These are phyloP conservation scores for Ramazzottius varieornatus DNA, from an alignment of 2,888 invertebrate genomes.

Conservation along the genomic window DNA sequence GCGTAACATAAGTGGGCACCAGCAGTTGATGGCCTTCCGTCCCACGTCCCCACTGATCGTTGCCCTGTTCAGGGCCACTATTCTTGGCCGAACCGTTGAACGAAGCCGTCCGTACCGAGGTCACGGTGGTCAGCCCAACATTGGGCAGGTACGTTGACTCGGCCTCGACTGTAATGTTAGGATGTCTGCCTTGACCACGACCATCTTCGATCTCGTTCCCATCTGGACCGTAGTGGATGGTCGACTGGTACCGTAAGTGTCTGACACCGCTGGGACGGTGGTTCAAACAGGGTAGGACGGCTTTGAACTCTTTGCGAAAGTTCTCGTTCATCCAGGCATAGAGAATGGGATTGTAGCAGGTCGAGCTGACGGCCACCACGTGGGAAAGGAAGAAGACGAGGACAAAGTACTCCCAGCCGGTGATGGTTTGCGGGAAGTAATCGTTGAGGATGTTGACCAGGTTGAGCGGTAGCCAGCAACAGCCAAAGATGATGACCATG, in stretches of 20 bases:
- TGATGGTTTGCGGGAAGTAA: conserved; percentile 15
- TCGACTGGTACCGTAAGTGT: not conserved
- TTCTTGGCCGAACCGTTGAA: not conserved
- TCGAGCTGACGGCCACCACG: conserved; percentile 69
- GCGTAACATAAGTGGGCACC: not conserved
- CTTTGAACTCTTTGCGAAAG: conserved; percentile 58
- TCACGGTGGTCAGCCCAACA: not conserved
- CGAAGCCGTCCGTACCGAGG: not conserved
- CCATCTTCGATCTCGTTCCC: too few relatives aligned
- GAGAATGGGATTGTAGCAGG: conserved; percentile 72
- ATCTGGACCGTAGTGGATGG: not conserved
- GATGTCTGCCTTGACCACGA: not conserved
- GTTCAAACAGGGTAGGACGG: conserved; percentile 19
- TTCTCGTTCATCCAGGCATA: conserved; percentile 89
- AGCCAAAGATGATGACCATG: conserved; percentile 78
- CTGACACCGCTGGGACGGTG: not conserved
- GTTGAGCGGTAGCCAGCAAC: conserved; percentile 85
- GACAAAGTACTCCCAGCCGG: conserved; percentile 51
- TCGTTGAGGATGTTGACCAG: conserved; percentile 44
- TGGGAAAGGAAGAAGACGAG: conserved; percentile 68
- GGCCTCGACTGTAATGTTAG: not conserved
- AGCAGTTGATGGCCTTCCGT: not conserved
- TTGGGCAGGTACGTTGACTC: not conserved
- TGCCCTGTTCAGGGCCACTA: not conserved
- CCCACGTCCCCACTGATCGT: not conserved